Evolutionary conservation across 2,113 vertebrate genomes (phyloP).

Genomic region (Oophaga pumilio): DNA sequence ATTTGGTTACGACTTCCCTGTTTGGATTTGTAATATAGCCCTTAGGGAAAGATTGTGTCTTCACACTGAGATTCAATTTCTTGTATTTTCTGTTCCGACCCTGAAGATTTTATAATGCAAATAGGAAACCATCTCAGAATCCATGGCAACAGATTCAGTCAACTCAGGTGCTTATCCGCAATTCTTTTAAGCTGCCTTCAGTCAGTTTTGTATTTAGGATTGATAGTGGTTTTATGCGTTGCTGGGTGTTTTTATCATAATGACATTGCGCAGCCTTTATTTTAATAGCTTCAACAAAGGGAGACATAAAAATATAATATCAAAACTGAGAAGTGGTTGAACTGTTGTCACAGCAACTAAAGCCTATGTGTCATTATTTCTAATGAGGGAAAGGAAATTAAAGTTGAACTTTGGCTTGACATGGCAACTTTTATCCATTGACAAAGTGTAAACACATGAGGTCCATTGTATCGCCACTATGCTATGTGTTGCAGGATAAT

Average conservation of each 20-base stretch:
- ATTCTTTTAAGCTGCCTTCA: not conserved
- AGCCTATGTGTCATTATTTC: not conserved
- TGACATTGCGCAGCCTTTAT: not conserved
- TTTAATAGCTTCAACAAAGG: not conserved
- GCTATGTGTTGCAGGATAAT: not conserved
- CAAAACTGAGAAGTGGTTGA: not conserved
- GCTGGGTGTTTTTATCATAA: not conserved
- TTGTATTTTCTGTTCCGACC: conserved; percentile 6
- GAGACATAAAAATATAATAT: not conserved
- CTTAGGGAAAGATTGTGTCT: not conserved
- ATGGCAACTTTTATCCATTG: not conserved
- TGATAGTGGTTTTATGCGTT: not conserved
- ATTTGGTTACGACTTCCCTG: not conserved
- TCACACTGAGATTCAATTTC: conserved; percentile 19
- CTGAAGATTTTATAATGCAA: conserved; percentile 24
- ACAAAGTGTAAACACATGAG: not conserved
- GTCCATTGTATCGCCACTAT: not conserved
- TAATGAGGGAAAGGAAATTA: not conserved
- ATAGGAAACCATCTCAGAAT: conserved; percentile 25
- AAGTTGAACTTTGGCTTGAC: not conserved
- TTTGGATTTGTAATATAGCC: not conserved
- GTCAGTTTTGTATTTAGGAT: not conserved
- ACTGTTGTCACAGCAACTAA: not conserved
- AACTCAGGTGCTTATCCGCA: conserved; percentile 5
- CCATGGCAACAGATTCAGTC: conserved; percentile 9